Conservation (phyloP, 1,140 invertebrate species). For the Radopholus similis region DNA sequence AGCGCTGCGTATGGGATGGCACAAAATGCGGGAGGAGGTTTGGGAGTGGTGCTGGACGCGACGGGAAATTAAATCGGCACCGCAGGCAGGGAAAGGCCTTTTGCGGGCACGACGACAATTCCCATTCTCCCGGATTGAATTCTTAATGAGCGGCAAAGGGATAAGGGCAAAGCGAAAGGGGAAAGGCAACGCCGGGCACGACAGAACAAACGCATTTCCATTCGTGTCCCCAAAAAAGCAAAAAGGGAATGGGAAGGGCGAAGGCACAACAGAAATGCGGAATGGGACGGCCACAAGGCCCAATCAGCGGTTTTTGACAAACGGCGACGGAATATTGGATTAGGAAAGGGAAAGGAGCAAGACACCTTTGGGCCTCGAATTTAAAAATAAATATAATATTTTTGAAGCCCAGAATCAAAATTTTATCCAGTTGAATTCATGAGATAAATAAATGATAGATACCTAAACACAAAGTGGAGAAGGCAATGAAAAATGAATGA, state of each 20-base stretch:
- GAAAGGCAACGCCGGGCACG: neutral
- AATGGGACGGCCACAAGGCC: too few relatives aligned
- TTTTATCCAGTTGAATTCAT: too few relatives aligned
- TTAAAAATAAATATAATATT: too few relatives aligned
- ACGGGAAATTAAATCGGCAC: conserved; percentile 4
- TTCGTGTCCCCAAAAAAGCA: neutral
- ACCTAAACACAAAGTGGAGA: too few relatives aligned
- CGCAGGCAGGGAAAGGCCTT: neutral
- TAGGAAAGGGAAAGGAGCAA: too few relatives aligned
- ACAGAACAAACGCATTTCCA: conserved; percentile 2
- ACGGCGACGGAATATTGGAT: too few relatives aligned
- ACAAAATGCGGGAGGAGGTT: neutral
- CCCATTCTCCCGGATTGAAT: neutral
- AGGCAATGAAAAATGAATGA: too few relatives aligned
- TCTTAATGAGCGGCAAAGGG: neutral
- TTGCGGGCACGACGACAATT: conserved; percentile 1
- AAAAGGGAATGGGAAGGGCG: neutral
- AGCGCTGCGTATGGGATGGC: neutral
- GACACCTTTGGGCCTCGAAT: too few relatives aligned
- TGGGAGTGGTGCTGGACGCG: neutral
- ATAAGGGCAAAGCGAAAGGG: neutral
- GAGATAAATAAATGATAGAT: too few relatives aligned
- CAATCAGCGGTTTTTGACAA: too few relatives aligned
- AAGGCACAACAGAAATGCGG: too few relatives aligned
- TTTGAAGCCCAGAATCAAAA: too few relatives aligned